A percentile compares a stretch with the other conserved stretches of the same genome.
Evolutionary conservation across 2,797 vertebrate species (phyloP).

Genomic region (Syngnathus acus): DNA sequence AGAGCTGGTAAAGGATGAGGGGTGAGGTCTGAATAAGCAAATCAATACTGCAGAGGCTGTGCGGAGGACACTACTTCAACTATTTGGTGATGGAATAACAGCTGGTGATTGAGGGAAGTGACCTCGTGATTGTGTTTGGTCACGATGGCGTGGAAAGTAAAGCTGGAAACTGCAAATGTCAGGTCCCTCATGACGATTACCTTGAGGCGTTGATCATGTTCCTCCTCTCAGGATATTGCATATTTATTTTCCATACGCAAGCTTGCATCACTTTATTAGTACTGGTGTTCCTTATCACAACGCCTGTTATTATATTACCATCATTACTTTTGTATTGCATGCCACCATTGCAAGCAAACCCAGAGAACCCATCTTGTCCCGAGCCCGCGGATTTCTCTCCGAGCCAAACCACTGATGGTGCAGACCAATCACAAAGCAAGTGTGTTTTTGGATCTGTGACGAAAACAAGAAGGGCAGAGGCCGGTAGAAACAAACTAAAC

Average conservation of each 20-base stretch:
- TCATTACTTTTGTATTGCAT: not conserved
- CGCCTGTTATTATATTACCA: not conserved
- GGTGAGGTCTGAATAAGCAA: slow-evolving; percentile 61
- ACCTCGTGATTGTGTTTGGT: slow-evolving; percentile 13
- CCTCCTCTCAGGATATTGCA: not conserved
- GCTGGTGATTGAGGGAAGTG: slow-evolving; percentile 23
- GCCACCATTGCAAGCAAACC: not conserved
- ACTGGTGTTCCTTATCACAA: not conserved
- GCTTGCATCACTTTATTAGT: too few species aligned
- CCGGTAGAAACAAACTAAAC: too few species aligned
- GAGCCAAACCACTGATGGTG: too few species aligned
- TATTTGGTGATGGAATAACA: slow-evolving; percentile 28
- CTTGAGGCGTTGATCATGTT: not conserved
- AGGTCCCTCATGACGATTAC: too few species aligned
- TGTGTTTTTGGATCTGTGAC: too few species aligned
- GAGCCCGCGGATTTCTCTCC: too few species aligned
- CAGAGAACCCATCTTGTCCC: too few species aligned
- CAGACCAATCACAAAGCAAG: too few species aligned
- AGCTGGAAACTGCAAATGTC: not conserved
- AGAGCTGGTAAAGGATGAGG: slow-evolving; percentile 18
- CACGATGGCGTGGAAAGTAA: not conserved
- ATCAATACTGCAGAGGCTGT: slow-evolving; percentile 70
- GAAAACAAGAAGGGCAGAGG: too few species aligned
- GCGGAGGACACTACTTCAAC: slow-evolving; percentile 29
- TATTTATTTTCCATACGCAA: not conserved